Conservation (phyloP, 2,888 invertebrate species). For the Melikaiella ostensackeni region DNA sequence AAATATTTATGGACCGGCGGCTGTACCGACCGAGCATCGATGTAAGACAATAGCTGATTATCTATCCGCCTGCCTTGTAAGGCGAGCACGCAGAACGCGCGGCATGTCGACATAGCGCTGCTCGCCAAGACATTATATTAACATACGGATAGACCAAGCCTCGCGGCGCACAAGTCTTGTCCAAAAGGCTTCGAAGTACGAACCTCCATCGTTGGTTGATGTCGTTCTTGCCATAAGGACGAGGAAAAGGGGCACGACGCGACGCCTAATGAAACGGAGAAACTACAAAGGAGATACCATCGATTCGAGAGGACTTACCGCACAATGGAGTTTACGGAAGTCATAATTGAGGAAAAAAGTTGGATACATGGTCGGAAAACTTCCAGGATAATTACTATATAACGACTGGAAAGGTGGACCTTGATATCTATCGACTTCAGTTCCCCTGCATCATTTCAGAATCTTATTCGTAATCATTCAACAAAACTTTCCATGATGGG, state of each 20-base stretch:
- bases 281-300: conserved; percentile 12
- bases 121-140: conserved; percentile 60
- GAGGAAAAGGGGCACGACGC: not conserved
- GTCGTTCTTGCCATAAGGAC: not conserved
- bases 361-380: not conserved
- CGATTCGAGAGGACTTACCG: not conserved
- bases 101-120: conserved; percentile 60
- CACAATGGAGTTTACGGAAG: conserved; percentile 5
- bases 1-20: conserved; percentile 56
- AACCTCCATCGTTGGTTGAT: not conserved
- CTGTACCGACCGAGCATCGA: conserved; percentile 59
- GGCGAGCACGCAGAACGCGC: conserved; percentile 56
- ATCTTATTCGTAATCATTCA: no score
- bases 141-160: conserved; percentile 9
- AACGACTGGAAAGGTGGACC: no score
- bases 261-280: conserved; percentile 12
- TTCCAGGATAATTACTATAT: not conserved
- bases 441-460: no score
- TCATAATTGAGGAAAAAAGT: not conserved
- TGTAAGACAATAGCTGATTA: conserved; percentile 73
- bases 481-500: no score
- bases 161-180: not conserved
- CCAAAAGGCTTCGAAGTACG: not conserved
- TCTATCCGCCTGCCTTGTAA: conserved; percentile 67
- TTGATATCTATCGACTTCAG: no score